These are phyloP conservation scores for Drosophila percnosoma DNA, from an alignment of 2,888 invertebrate genomes.

Conservation along the genomic window DNA sequence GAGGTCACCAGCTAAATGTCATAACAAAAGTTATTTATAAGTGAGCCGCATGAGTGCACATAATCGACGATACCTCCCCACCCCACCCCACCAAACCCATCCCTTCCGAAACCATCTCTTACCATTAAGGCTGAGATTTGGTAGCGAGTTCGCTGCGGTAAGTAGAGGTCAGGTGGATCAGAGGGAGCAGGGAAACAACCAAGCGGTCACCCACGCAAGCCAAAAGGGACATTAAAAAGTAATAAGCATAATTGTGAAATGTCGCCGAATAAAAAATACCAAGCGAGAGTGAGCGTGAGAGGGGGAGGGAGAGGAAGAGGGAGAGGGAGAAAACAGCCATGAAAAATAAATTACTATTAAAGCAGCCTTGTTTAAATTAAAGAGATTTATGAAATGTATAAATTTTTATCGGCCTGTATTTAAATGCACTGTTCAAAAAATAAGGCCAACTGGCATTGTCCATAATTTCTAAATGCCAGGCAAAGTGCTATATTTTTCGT, in stretches of 20 bases:
- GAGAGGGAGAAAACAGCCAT: constrained; percentile 9
- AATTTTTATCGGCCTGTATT: background rate
- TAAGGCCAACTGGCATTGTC: background rate
- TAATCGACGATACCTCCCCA: constrained; percentile 15
- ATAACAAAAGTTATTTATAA: constrained; percentile 76
- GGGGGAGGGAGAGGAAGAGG: background rate
- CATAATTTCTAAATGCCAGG: background rate
- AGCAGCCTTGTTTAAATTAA: background rate
- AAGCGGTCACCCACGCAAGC: constrained; percentile 34
- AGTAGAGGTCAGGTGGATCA: constrained; percentile 10
- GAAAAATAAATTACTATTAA: constrained; percentile 26
- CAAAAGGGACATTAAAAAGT: constrained; percentile 69
- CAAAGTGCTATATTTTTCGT: background rate
- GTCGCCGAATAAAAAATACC: constrained; percentile 33
- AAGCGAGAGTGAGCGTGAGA: too few species aligned
- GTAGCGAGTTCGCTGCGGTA: background rate
- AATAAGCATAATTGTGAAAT: constrained; percentile 76
- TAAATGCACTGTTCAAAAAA: background rate
- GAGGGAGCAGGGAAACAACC: constrained; percentile 25
- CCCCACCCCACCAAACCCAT: background rate
- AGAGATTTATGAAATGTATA: background rate
- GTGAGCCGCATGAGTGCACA: constrained; percentile 58
- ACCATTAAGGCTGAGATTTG: constrained; percentile 7
- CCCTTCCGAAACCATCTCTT: background rate
- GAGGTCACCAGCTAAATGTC: constrained; percentile 71